phyloP scores from a whole-genome alignment of 2,888 invertebrate genomes.

The Willowsia nigromaculata region DNA sequence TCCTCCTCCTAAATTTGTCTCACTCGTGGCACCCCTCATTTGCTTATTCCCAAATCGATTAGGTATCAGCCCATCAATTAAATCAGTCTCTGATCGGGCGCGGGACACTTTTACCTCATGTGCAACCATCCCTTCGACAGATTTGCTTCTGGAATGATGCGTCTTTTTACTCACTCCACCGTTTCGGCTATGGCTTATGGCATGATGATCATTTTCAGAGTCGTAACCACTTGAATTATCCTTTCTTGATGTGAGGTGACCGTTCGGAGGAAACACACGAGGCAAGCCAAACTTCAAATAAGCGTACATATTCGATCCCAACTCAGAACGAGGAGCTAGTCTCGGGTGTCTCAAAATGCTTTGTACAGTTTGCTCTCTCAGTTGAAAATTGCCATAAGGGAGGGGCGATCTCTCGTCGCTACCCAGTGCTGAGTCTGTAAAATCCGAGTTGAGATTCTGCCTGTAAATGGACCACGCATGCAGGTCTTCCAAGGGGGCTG shows the following conservation, averaged over 20 bases:
- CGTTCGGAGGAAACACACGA: slow-evolving; percentile 91
- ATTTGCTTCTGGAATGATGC: slow-evolving; percentile 71
- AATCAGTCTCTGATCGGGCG: slow-evolving; percentile 79
- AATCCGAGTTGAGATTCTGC: slow-evolving; percentile 96
- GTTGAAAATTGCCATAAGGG: slow-evolving; percentile 96
- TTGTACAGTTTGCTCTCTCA: slow-evolving; percentile 95
- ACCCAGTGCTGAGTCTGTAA: slow-evolving; percentile 95
- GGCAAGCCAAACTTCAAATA: slow-evolving; percentile 96
- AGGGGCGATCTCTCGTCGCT: slow-evolving; percentile 95
- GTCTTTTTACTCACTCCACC: slow-evolving; percentile 61
- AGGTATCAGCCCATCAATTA: slow-evolving; percentile 76
- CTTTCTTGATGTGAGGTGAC: slow-evolving; percentile 88
- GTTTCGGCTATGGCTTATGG: slow-evolving; percentile 42
- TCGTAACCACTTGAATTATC: slow-evolving; percentile 91
- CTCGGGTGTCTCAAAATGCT: slow-evolving; percentile 93
- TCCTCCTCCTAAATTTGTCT: slow-evolving; percentile 87
- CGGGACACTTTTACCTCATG: slow-evolving; percentile 59
- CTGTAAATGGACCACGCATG: slow-evolving; percentile 96
- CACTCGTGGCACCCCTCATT: slow-evolving; percentile 82
- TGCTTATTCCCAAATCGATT: slow-evolving; percentile 73
- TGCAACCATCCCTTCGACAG: slow-evolving; percentile 49
- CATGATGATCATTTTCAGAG: slow-evolving; percentile 78
- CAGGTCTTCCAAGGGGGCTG: slow-evolving; percentile 85
- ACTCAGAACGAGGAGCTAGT: slow-evolving; percentile 83
- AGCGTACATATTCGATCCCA: slow-evolving; percentile 95